Conservation (phyloP, 2,113 vertebrate species). For the Athene noctua region DNA sequence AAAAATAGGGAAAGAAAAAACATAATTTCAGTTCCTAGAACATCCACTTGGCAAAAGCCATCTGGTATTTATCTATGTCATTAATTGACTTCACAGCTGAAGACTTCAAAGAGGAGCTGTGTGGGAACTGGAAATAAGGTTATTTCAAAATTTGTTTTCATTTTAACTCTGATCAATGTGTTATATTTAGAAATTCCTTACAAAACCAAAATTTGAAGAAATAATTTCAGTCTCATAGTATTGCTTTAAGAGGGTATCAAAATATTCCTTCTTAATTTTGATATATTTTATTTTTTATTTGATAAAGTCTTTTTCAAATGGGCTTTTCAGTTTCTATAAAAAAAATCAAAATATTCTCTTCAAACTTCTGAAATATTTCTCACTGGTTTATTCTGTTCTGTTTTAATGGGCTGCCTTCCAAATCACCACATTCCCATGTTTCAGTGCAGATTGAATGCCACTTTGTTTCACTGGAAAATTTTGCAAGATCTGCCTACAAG, state of each 20-base stretch:
- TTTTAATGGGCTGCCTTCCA: background rate
- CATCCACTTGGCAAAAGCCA: background rate
- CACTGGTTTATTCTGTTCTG: background rate
- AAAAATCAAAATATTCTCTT: background rate
- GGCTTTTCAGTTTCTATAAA: background rate
- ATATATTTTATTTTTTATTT: background rate
- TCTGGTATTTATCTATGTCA: slow-evolving; percentile 22
- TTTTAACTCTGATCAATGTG: background rate
- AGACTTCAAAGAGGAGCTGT: slow-evolving; percentile 6
- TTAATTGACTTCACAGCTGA: slow-evolving; percentile 37
- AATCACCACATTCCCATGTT: background rate
- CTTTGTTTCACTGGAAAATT: background rate
- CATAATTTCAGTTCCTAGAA: background rate
- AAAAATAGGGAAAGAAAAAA: background rate
- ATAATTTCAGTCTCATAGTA: background rate
- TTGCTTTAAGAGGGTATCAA: background rate
- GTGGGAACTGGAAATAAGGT: slow-evolving; percentile 6
- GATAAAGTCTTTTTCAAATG: background rate
- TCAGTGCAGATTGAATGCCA: background rate
- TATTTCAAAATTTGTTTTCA: slow-evolving; percentile 9
- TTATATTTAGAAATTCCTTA: background rate
- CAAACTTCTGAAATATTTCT: background rate
- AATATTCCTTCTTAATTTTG: background rate
- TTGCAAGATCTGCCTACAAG: background rate
- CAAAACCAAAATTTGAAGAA: background rate